phyloP scores from a whole-genome alignment of 2,113 vertebrate species.

The Thermophis baileyi region DNA sequence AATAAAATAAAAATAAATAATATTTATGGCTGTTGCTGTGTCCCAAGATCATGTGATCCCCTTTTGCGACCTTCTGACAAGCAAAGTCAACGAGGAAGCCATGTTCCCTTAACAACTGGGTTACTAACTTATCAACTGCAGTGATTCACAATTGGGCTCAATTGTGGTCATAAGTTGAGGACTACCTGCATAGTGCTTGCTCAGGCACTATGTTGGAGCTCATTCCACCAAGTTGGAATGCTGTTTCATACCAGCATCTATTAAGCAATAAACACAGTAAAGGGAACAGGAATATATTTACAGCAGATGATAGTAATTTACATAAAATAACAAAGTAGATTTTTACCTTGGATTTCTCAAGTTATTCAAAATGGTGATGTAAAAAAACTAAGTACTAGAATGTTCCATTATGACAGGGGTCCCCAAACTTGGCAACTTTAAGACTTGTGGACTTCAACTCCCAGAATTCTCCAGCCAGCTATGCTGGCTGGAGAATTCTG shows the following conservation, averaged over 20 bases:
- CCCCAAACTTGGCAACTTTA: too few species aligned
- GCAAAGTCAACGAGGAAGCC: too few species aligned
- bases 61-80: too few species aligned
- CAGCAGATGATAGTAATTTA: constrained; percentile 47
- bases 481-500: too few species aligned
- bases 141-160: background rate
- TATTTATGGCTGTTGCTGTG: too few species aligned
- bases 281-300: constrained; percentile 28
- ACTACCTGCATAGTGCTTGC: background rate
- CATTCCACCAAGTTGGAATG: background rate
- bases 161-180: background rate
- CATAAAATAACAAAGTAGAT: constrained; percentile 36
- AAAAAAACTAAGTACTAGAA: constrained; percentile 14
- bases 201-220: background rate
- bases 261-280: background rate
- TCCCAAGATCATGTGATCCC: too few species aligned
- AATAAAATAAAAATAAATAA: too few species aligned
- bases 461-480: too few species aligned
- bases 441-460: too few species aligned
- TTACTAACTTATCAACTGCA: too few species aligned
- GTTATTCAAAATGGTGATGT: constrained; percentile 16
- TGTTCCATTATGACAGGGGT: constrained; percentile 28
- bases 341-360: constrained; percentile 52
- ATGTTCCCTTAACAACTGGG: too few species aligned
- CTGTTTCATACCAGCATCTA: constrained; percentile 29